Evolutionary conservation across 2,113 vertebrate species (phyloP).

Genomic region (Sebastes fasciatus): DNA sequence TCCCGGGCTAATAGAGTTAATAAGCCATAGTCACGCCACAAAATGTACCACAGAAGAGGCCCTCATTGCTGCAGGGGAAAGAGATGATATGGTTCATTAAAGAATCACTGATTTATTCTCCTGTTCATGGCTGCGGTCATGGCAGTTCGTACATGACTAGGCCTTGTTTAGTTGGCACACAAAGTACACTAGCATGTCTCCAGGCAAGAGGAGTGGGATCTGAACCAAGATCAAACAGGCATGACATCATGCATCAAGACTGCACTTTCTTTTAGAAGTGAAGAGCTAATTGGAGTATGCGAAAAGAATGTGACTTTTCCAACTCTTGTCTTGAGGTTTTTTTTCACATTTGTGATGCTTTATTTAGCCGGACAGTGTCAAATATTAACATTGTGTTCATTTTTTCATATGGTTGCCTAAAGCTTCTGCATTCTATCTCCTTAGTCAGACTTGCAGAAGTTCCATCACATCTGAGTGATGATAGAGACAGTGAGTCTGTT

Average conservation of each 20-base stretch:
- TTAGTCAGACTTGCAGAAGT: conserved; percentile 15
- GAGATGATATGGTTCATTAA: conserved; percentile 68
- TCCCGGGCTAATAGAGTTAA: conserved; percentile 67
- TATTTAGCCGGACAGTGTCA: background rate
- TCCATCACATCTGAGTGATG: conserved; percentile 50
- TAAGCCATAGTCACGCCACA: conserved; percentile 66
- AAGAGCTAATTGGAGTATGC: conserved; percentile 20
- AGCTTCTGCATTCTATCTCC: conserved; percentile 7
- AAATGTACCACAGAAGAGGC: conserved; percentile 61
- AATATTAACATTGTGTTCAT: background rate
- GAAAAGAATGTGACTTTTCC: conserved; percentile 28
- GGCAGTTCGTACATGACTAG: conserved; percentile 54
- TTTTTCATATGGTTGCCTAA: background rate
- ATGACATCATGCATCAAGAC: conserved; percentile 58
- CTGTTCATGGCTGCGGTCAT: conserved; percentile 53
- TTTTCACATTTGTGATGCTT: background rate
- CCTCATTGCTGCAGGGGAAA: conserved; percentile 58
- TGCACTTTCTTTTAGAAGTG: conserved; percentile 32
- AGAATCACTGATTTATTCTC: conserved; percentile 68
- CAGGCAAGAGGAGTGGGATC: conserved; percentile 48
- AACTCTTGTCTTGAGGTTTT: conserved; percentile 8
- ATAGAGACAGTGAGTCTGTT: conserved; percentile 55
- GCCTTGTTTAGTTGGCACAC: conserved; percentile 58
- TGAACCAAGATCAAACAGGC: conserved; percentile 58
- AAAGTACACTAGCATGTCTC: conserved; percentile 55